Conservation (phyloP, 2,888 invertebrate genomes). For the Andrena chrysosceles region DNA sequence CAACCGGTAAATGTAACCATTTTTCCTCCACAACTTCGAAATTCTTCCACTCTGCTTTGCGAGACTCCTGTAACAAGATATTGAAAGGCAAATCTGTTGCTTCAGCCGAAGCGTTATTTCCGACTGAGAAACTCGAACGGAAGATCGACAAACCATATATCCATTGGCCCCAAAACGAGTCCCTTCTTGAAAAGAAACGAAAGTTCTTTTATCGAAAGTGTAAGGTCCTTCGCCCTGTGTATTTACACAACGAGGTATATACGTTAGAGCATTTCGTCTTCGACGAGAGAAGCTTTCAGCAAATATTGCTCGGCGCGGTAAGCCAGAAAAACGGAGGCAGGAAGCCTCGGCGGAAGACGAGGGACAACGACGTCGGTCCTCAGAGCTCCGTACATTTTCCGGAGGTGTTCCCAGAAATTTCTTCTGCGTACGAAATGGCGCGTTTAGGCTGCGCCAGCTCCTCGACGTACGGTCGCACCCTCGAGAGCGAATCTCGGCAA, state of each 20-base stretch:
- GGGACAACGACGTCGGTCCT: not conserved
- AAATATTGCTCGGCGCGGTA: conserved; percentile 28
- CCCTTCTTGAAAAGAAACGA: not conserved
- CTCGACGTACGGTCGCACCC: conserved; percentile 29
- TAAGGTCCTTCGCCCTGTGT: not conserved
- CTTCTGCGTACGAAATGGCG: conserved; percentile 6
- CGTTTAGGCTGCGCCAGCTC: conserved; percentile 13
- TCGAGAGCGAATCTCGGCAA: conserved; percentile 40
- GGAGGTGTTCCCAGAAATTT: conserved; percentile 20
- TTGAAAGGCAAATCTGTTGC: no score
- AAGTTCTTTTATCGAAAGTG: not conserved
- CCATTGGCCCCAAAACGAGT: not conserved
- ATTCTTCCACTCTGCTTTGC: no score
- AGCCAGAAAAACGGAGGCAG: conserved; percentile 13
- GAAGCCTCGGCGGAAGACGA: not conserved
- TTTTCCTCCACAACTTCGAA: not conserved
- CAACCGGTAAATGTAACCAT: not conserved
- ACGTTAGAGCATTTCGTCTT: conserved; percentile 5
- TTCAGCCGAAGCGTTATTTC: no score
- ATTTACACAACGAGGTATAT: not conserved
- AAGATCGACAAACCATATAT: not conserved
- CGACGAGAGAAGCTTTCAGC: conserved; percentile 14
- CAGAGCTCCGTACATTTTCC: conserved; percentile 18
- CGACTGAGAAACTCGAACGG: no score
- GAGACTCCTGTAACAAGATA: no score